A percentile compares a stretch with the other conserved stretches of the same genome.
phyloP scores from a whole-genome alignment of 2,888 invertebrate genomes.

The Eremobia ochroleuca region DNA sequence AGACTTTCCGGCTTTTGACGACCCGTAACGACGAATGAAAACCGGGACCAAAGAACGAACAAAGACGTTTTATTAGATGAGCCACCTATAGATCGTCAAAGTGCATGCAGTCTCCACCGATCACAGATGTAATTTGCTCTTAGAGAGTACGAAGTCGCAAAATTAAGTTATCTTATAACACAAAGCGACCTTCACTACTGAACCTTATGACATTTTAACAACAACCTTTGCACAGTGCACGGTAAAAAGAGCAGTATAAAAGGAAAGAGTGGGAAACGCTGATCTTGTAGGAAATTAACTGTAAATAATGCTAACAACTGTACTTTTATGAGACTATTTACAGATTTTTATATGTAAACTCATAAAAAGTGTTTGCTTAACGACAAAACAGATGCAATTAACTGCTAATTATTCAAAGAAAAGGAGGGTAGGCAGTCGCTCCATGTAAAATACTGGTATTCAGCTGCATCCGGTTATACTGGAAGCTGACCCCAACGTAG shows the following conservation, averaged over 20 bases:
- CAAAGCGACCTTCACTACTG: neutral
- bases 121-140: constrained; percentile 41
- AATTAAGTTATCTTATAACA: constrained; percentile 41
- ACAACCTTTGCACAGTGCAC: neutral
- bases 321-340: constrained; percentile 70
- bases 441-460: no score
- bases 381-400: constrained; percentile 58
- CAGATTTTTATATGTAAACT: constrained; percentile 70
- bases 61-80: constrained; percentile 42
- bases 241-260: constrained; percentile 16
- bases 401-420: constrained; percentile 63
- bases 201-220: constrained; percentile 8
- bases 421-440: no score
- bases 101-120: constrained; percentile 33
- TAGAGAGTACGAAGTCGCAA: constrained; percentile 15
- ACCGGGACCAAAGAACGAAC: neutral
- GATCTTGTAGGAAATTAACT: constrained; percentile 61
- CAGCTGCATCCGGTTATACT: no score
- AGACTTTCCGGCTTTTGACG: neutral
- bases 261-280: constrained; percentile 3
- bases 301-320: constrained; percentile 66
- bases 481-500: no score
- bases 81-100: constrained; percentile 21
- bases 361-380: constrained; percentile 73
- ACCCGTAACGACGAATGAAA: neutral